A percentile compares a stretch with the other conserved stretches of the same genome.
phyloP scores from a whole-genome alignment of 2,888 invertebrate genomes.

The Notodonta ziczac region DNA sequence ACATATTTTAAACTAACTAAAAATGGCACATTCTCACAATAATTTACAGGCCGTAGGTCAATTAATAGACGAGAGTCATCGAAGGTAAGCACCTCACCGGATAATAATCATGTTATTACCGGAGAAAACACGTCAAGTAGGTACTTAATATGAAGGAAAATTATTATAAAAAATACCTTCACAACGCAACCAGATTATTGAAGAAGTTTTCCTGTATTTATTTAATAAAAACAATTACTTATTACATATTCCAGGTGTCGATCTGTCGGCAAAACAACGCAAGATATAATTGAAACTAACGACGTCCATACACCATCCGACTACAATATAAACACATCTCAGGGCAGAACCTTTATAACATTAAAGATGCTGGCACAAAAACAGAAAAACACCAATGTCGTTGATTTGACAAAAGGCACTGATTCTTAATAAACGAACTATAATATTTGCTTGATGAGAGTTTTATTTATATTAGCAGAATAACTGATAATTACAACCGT shows the following conservation, averaged over 20 bases:
- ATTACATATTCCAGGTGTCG: conserved; percentile 1
- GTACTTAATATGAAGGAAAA: too few relatives aligned
- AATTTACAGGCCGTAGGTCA: conserved; percentile 31
- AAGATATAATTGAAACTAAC: background rate
- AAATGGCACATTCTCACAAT: conserved; percentile 9
- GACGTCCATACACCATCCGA: background rate
- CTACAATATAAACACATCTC: background rate
- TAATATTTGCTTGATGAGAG: too few relatives aligned
- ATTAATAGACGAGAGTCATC: conserved; percentile 39
- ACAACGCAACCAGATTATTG: too few relatives aligned
- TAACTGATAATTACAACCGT: too few relatives aligned
- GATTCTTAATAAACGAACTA: too few relatives aligned
- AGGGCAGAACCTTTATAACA: conserved; percentile 31
- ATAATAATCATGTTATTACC: too few relatives aligned
- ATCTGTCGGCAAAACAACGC: background rate
- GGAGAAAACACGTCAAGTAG: too few relatives aligned
- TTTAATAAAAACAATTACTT: too few relatives aligned
- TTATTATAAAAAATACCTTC: too few relatives aligned
- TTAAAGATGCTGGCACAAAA: conserved; percentile 34
- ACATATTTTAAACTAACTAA: conserved; percentile 1
- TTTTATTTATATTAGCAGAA: too few relatives aligned
- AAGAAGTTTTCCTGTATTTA: too few relatives aligned
- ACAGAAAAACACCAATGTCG: conserved; percentile 12
- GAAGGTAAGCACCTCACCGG: conserved; percentile 32
- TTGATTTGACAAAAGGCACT: conserved; percentile 33